These are phyloP conservation scores for Caenorhabditis sinica DNA, from an alignment of 2,888 invertebrate species.

Conservation along the genomic window DNA sequence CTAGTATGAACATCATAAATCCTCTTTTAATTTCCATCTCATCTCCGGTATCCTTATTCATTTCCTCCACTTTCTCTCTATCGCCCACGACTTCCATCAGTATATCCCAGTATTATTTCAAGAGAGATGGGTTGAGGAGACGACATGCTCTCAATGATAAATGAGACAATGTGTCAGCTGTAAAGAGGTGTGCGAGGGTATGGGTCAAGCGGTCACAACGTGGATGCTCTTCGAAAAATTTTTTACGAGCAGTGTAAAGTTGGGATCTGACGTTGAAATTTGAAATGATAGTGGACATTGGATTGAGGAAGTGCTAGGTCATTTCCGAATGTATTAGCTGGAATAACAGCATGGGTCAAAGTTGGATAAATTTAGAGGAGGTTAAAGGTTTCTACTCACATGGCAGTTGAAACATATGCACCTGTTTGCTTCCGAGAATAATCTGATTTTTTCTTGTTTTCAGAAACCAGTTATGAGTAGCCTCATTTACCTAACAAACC, in stretches of 20 bases:
- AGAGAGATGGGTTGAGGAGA: background rate
- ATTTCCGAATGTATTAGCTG: too few relatives aligned
- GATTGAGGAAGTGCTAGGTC: too few relatives aligned
- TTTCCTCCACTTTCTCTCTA: background rate
- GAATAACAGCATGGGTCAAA: too few relatives aligned
- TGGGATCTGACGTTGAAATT: background rate
- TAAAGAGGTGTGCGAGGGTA: background rate
- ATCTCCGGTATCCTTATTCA: background rate
- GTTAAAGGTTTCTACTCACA: too few relatives aligned
- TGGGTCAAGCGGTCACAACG: slow-evolving; percentile 28
- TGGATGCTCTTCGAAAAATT: background rate
- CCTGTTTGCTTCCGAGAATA: too few relatives aligned
- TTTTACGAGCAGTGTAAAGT: background rate
- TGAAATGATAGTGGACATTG: too few relatives aligned
- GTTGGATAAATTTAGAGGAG: too few relatives aligned
- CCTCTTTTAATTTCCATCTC: background rate
- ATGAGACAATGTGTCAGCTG: slow-evolving; percentile 26
- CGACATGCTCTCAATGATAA: slow-evolving; percentile 25
- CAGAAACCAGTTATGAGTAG: too few relatives aligned
- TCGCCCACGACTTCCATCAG: slow-evolving; percentile 3
- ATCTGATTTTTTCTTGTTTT: too few relatives aligned
- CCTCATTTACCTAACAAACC: too few relatives aligned
- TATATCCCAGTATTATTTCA: slow-evolving; percentile 9
- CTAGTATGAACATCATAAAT: background rate
- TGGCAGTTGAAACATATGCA: too few relatives aligned